Percentiles rank a stretch among this genome's conserved stretches.
Evolutionary conservation across 92 coral and sea anemone genomes (phyloP).

Genomic region (Umimayanthus kanabou): DNA sequence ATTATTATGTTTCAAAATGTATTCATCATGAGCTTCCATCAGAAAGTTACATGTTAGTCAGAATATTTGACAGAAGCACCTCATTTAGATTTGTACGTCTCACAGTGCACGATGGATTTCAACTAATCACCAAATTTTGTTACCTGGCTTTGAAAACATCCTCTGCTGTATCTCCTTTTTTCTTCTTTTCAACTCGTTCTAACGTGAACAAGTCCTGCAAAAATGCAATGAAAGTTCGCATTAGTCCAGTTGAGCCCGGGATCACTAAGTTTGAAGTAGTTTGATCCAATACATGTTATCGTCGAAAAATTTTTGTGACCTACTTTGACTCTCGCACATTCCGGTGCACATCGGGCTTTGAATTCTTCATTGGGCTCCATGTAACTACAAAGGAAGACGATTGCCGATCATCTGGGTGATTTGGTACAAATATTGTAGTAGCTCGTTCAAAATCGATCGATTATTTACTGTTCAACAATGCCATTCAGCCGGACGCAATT

Average conservation of each 20-base stretch:
- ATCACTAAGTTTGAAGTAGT: no score
- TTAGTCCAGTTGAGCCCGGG: not conserved
- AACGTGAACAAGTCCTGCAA: conserved; percentile 83
- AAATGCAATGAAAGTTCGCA: not conserved
- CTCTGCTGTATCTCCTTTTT: conserved; percentile 68
- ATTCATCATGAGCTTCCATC: no score
- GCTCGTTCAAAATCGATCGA: not conserved
- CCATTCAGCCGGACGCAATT: not conserved
- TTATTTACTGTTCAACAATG: not conserved
- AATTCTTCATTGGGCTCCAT: conserved; percentile 82
- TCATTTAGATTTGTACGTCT: not conserved
- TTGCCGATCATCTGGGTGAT: not conserved
- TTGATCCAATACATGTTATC: no score
- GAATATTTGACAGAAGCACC: not conserved
- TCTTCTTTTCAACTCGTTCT: conserved; percentile 78
- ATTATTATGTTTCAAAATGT: no score
- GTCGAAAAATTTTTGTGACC: no score
- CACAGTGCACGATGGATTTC: not conserved
- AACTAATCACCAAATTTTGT: not conserved
- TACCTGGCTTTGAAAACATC: conserved; percentile 80
- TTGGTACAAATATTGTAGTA: not conserved
- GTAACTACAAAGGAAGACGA: conserved; percentile 56
- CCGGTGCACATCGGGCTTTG: conserved; percentile 70
- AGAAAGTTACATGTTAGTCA: not conserved
- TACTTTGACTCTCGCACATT: conserved; percentile 41